A percentile compares a stretch with the other conserved stretches of the same genome.
Conservation (phyloP, 2,888 invertebrate genomes). For the Urechis unicinctus region DNA sequence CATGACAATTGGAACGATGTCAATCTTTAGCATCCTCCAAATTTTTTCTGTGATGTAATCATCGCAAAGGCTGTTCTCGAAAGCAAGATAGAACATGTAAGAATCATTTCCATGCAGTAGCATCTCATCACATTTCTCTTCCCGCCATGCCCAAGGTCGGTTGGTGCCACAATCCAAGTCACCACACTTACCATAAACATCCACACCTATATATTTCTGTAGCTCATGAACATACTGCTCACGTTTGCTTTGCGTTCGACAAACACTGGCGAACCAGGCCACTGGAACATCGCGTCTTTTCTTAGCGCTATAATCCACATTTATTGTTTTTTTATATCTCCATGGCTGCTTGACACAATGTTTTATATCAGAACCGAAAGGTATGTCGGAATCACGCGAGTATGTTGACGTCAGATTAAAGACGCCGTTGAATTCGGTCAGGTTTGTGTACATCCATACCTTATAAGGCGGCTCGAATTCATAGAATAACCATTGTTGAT, state of each 20-base stretch:
- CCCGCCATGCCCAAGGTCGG: not conserved
- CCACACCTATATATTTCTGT: no score
- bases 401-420: not conserved
- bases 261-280: not conserved
- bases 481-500: not conserved
- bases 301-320: not conserved
- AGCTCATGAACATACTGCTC: no score
- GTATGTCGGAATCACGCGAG: not conserved
- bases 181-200: not conserved
- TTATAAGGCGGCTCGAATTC: not conserved
- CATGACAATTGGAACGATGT: slow-evolving; percentile 4
- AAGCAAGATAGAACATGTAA: slow-evolving; percentile 6
- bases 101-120: not conserved
- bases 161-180: not conserved
- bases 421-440: not conserved
- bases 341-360: no score
- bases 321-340: not conserved
- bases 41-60: slow-evolving; percentile 9
- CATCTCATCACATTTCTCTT: not conserved
- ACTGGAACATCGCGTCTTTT: not conserved
- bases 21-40: not conserved
- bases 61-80: slow-evolving; percentile 3
- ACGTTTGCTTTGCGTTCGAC: no score
- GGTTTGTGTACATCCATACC: not conserved
- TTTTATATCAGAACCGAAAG: no score